Evolutionary conservation across 2,797 vertebrate genomes (phyloP).

Genomic region (Linurgus olivaceus): DNA sequence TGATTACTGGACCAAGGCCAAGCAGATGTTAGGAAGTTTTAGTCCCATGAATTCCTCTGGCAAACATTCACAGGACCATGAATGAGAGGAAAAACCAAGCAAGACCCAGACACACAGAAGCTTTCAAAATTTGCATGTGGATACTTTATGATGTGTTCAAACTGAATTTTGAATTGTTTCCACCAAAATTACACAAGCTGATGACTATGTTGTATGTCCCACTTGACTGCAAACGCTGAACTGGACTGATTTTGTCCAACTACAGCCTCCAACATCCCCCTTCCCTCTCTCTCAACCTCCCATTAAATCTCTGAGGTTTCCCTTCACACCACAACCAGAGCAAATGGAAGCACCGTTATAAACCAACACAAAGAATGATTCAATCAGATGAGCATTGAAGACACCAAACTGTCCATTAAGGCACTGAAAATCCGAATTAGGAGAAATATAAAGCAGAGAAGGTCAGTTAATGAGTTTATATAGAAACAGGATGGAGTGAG

Average conservation of each 20-base stretch:
- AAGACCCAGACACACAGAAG: not conserved
- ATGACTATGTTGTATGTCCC: not conserved
- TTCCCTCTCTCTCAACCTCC: not conserved
- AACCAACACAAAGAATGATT: not conserved
- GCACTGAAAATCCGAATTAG: not conserved
- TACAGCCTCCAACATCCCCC: not conserved
- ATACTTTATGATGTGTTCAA: not conserved
- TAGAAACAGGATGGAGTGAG: not conserved
- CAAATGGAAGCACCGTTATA: fast-evolving
- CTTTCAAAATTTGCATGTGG: not conserved
- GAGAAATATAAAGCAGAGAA: not conserved
- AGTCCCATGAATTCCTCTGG: not conserved
- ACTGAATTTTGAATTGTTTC: not conserved
- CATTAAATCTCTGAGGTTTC: fast-evolving
- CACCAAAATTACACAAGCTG: not conserved
- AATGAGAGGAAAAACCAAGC: not conserved
- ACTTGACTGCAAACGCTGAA: not conserved
- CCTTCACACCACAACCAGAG: not conserved
- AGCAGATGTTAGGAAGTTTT: not conserved
- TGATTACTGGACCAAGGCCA: not conserved
- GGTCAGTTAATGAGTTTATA: not conserved
- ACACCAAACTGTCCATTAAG: not conserved
- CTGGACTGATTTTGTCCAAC: not conserved
- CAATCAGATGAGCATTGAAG: not conserved
- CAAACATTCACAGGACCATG: fast-evolving